A percentile compares a stretch with the other conserved stretches of the same genome.
Conservation (phyloP, 2,113 vertebrate species). For the Thymallus thymallus region DNA sequence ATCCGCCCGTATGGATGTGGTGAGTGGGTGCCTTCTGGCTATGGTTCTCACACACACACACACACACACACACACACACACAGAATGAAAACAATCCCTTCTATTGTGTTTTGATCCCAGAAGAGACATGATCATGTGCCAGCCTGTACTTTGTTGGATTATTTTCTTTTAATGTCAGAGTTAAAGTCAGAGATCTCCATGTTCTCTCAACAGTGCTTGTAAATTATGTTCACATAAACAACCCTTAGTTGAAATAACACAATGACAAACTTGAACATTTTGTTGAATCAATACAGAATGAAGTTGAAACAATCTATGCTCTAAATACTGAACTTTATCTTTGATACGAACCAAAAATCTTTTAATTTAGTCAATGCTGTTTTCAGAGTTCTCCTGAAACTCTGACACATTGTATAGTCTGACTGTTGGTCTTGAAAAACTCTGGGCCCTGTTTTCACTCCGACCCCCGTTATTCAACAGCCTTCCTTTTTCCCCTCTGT, state of each 20-base stretch:
- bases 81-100: slow-evolving; percentile 3
- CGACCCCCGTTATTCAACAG: slow-evolving; percentile 19
- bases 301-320: background rate
- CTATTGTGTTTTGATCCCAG: slow-evolving; percentile 28
- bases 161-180: background rate
- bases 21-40: slow-evolving; percentile 24
- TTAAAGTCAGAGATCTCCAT: background rate
- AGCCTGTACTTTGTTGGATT: slow-evolving; percentile 16
- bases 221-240: background rate
- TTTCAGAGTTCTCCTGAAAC: background rate
- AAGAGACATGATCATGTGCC: slow-evolving; percentile 37
- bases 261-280: background rate
- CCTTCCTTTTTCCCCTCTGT: slow-evolving; percentile 38
- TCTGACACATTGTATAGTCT: background rate
- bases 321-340: background rate
- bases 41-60: slow-evolving; percentile 19
- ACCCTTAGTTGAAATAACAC: background rate
- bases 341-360: too few relatives aligned
- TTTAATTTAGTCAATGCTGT: background rate
- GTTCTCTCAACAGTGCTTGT: background rate
- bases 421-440: slow-evolving; percentile 7
- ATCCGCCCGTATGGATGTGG: slow-evolving; percentile 31
- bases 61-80: slow-evolving; percentile 1
- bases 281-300: background rate
- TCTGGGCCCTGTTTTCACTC: slow-evolving; percentile 8